Percentiles rank a stretch among this genome's conserved stretches.
These are phyloP conservation scores for Gymnocypris eckloni DNA, from an alignment of 2,797 vertebrate species.

Conservation along the genomic window DNA sequence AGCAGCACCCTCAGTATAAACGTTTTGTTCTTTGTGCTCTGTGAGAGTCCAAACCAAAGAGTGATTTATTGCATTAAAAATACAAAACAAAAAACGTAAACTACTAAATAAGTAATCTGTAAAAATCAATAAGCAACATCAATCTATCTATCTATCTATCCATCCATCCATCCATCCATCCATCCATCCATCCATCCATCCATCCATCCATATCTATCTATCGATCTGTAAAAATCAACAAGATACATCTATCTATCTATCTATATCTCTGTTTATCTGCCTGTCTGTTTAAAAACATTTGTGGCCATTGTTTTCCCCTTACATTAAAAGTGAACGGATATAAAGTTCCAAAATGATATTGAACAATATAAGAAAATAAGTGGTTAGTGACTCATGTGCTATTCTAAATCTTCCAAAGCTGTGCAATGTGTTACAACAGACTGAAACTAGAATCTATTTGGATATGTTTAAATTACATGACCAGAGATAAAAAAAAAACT, in stretches of 20 bases:
- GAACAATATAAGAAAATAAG: background rate
- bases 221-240: background rate
- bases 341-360: background rate
- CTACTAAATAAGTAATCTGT: background rate
- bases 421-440: background rate
- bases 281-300: background rate
- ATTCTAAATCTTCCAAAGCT: background rate
- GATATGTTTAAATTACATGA: background rate
- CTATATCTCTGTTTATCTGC: background rate
- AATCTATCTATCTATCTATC: no score
- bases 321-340: background rate
- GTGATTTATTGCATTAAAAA: slow-evolving; percentile 3
- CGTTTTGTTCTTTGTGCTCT: slow-evolving; percentile 32
- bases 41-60: slow-evolving; percentile 19
- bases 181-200: background rate
- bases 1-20: slow-evolving; percentile 5
- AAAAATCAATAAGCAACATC: background rate
- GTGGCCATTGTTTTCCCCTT: background rate
- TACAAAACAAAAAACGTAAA: background rate
- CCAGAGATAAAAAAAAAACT: background rate
- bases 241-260: background rate
- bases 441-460: background rate
- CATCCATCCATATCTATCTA: no score
- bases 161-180: background rate
- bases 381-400: background rate